Percentiles rank a stretch among this genome's conserved stretches.
phyloP scores from a whole-genome alignment of 2,888 invertebrate species.

The Xestobium rufovillosum region DNA sequence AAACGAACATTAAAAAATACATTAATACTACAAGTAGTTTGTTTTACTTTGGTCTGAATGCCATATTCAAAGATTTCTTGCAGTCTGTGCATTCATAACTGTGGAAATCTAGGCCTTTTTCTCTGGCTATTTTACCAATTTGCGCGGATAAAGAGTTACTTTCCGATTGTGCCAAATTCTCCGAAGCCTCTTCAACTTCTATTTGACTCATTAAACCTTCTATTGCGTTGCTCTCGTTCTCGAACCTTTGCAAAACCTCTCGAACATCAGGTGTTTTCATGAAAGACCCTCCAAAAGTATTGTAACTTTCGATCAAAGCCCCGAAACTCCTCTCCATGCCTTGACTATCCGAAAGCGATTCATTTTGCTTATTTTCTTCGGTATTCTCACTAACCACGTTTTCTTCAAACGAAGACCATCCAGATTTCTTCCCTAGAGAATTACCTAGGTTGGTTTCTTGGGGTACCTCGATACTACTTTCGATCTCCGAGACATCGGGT shows the following conservation, averaged over 20 bases:
- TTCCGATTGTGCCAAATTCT: constrained; percentile 43
- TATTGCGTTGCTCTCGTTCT: too few species aligned
- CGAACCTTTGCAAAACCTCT: constrained; percentile 52
- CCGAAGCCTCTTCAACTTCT: too few species aligned
- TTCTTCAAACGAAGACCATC: constrained; percentile 52
- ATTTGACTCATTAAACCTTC: too few species aligned
- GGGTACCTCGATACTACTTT: constrained; percentile 11
- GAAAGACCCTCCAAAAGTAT: constrained; percentile 42
- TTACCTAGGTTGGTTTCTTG: constrained; percentile 47
- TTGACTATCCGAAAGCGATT: constrained; percentile 24
- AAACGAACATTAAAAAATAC: constrained; percentile 8
- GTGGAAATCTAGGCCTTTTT: constrained; percentile 77
- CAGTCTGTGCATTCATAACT: constrained; percentile 81
- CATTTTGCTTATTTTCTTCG: constrained; percentile 9
- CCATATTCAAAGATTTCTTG: constrained; percentile 54
- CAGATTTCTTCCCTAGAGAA: constrained; percentile 56
- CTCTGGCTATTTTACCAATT: constrained; percentile 60
- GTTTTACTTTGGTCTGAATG: constrained; percentile 47
- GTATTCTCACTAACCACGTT: neutral
- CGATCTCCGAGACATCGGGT: constrained; percentile 22
- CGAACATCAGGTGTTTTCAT: constrained; percentile 50
- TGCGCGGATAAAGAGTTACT: constrained; percentile 52
- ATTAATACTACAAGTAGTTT: too few species aligned
- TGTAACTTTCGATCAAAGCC: constrained; percentile 53
- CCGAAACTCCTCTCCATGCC: constrained; percentile 50